These are phyloP conservation scores for Nerophis lumbriciformis DNA, from an alignment of 2,113 vertebrate genomes.

Conservation along the genomic window DNA sequence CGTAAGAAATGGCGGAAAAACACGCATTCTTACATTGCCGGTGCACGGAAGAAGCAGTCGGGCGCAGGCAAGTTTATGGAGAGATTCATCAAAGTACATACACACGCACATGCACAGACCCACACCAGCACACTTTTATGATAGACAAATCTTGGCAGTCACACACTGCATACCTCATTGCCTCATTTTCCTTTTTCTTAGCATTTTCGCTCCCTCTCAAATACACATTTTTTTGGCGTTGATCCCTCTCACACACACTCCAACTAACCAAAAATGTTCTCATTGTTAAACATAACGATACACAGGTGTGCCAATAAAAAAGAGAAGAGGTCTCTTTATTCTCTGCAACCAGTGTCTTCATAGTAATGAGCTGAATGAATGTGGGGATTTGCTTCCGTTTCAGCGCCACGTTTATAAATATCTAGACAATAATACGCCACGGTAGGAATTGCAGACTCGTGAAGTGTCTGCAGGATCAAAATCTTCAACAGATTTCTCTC, in stretches of 20 bases:
- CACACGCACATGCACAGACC: not conserved
- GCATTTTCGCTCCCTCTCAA: not conserved
- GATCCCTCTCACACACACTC: not conserved
- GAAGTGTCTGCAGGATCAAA: slow-evolving; percentile 17
- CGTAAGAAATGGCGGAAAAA: slow-evolving; percentile 22
- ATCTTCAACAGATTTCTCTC: slow-evolving; percentile 16
- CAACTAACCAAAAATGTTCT: slow-evolving; percentile 14
- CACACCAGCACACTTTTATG: not conserved
- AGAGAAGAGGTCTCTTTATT: slow-evolving; percentile 7
- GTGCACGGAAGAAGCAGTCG: slow-evolving; percentile 17
- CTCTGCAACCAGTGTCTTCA: slow-evolving; percentile 7
- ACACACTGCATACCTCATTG: slow-evolving; percentile 4
- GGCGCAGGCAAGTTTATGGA: slow-evolving; percentile 5
- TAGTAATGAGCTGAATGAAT: slow-evolving; percentile 13
- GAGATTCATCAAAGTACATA: slow-evolving; percentile 3
- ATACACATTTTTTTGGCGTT: not conserved
- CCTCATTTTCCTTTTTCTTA: slow-evolving; percentile 1
- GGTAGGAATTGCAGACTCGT: not conserved
- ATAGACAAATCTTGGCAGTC: not conserved
- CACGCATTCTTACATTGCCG: slow-evolving; percentile 16
- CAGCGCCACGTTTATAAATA: slow-evolving; percentile 15
- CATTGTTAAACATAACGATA: slow-evolving; percentile 24
- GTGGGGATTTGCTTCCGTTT: not conserved
- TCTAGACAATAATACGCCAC: slow-evolving; percentile 17
- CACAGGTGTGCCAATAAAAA: slow-evolving; percentile 25